A percentile compares a stretch with the other conserved stretches of the same genome.
Conservation (phyloP, 1,140 invertebrate genomes). For the Aphidius ervi region DNA sequence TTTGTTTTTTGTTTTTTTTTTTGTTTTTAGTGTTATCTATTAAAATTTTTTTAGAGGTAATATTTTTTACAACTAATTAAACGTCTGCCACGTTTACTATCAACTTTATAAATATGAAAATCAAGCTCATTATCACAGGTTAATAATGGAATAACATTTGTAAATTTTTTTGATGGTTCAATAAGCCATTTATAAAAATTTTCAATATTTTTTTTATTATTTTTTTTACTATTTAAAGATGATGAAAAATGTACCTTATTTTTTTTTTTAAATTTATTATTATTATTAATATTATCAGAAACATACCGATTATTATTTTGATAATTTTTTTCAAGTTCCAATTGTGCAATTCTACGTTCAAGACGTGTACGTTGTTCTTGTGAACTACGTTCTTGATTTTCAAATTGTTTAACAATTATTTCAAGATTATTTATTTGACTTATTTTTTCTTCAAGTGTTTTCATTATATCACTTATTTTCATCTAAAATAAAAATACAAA, state of each 20-base stretch:
- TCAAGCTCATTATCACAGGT: neutral
- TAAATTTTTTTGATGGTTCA: slow-evolving; percentile 2
- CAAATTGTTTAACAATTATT: slow-evolving; percentile 58
- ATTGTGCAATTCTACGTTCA: slow-evolving; percentile 58
- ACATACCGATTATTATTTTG: slow-evolving; percentile 40
- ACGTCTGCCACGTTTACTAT: slow-evolving; percentile 25
- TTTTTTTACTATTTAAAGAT: too few relatives aligned
- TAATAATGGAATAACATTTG: neutral
- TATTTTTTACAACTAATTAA: too few relatives aligned
- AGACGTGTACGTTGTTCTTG: slow-evolving; percentile 59
- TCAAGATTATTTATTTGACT: slow-evolving; percentile 56
- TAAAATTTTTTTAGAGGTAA: too few relatives aligned
- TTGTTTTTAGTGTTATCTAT: too few relatives aligned
- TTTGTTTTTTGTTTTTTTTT: too few relatives aligned
- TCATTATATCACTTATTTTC: too few relatives aligned
- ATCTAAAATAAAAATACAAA: too few relatives aligned
- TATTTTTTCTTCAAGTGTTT: slow-evolving; percentile 56
- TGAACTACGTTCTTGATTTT: slow-evolving; percentile 58
- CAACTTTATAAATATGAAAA: slow-evolving; percentile 8
- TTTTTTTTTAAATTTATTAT: neutral
- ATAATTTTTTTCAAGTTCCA: slow-evolving; percentile 51
- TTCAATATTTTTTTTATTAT: slow-evolving; percentile 9
- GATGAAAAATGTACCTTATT: neutral
- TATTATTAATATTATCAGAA: neutral
- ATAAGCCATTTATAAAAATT: slow-evolving; percentile 27